Conservation (phyloP, 1,140 invertebrate genomes). For the Limonius californicus region DNA sequence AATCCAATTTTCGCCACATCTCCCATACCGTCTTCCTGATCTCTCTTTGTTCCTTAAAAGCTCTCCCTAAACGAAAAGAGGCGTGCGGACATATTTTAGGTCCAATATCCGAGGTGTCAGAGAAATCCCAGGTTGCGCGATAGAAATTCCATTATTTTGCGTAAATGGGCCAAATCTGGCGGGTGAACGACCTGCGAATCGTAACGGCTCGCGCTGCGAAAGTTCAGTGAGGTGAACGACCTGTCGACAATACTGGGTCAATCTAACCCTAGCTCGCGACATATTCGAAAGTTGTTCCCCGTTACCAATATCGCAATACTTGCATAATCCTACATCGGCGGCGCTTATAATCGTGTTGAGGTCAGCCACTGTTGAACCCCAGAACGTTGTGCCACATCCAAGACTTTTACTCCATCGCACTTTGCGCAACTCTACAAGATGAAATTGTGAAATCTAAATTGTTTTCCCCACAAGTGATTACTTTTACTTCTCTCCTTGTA, state of each 20-base stretch:
- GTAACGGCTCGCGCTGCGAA: slow-evolving; percentile 39
- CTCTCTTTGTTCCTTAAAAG: too few relatives aligned
- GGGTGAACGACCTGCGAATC: slow-evolving; percentile 42
- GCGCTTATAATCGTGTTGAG: slow-evolving; percentile 37
- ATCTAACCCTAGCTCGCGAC: slow-evolving; percentile 27
- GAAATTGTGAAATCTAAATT: slow-evolving; percentile 23
- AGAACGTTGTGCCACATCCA: slow-evolving; percentile 29
- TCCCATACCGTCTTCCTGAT: too few relatives aligned
- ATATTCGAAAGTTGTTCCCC: slow-evolving; percentile 35
- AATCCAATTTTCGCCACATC: not conserved
- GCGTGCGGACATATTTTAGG: too few relatives aligned
- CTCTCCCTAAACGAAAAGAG: too few relatives aligned
- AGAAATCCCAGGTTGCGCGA: too few relatives aligned
- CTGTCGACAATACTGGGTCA: slow-evolving; percentile 37
- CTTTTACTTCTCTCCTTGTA: slow-evolving; percentile 33
- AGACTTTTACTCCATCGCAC: slow-evolving; percentile 7
- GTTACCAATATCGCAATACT: slow-evolving; percentile 27
- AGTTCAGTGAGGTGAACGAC: slow-evolving; percentile 42
- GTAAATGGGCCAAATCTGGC: slow-evolving; percentile 22
- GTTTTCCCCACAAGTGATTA: slow-evolving; percentile 21
- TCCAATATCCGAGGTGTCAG: too few relatives aligned
- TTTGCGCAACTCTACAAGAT: slow-evolving; percentile 14
- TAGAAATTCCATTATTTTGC: not conserved
- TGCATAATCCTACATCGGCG: slow-evolving; percentile 32
- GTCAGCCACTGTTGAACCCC: slow-evolving; percentile 37